A percentile compares a stretch with the other conserved stretches of the same genome.
These are phyloP conservation scores for Eupithecia dodoneata DNA, from an alignment of 2,888 invertebrate species.

Conservation along the genomic window DNA sequence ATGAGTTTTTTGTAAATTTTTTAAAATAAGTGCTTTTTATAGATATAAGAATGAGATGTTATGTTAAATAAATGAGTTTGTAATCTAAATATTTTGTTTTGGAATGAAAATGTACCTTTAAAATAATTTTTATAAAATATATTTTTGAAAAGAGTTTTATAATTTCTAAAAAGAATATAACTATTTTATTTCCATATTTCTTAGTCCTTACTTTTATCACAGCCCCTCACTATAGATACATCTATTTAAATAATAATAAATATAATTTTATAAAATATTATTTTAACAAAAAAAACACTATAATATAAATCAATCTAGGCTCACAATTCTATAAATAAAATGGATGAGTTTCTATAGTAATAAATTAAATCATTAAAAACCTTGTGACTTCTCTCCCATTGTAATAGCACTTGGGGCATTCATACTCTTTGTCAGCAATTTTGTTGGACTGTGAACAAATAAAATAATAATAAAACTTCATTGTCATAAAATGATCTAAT, in stretches of 20 bases:
- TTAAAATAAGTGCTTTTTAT: conserved; percentile 15
- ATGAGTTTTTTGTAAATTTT: background rate
- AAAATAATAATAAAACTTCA: background rate
- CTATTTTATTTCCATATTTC: background rate
- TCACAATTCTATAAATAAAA: background rate
- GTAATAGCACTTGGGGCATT: conserved; percentile 87
- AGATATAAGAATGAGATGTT: conserved; percentile 28
- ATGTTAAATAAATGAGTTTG: conserved; percentile 3
- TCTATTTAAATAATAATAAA: background rate
- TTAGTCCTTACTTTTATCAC: conserved; percentile 23
- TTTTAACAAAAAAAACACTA: background rate
- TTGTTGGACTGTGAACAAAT: conserved; percentile 85
- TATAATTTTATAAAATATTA: background rate
- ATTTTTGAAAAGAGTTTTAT: background rate
- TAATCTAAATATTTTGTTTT: background rate
- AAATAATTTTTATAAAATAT: background rate
- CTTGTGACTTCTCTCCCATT: conserved; percentile 68
- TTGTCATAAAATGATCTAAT: background rate
- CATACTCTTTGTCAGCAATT: conserved; percentile 86
- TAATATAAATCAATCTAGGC: background rate
- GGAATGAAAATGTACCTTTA: background rate
- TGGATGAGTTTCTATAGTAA: background rate
- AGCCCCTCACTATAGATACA: conserved; percentile 21
- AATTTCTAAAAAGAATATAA: background rate
- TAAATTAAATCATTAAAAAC: conserved; percentile 50